A percentile compares a stretch with the other conserved stretches of the same genome.
Evolutionary conservation across 1,140 invertebrate genomes (phyloP).

Genomic region (Stegodyphus dumicola): DNA sequence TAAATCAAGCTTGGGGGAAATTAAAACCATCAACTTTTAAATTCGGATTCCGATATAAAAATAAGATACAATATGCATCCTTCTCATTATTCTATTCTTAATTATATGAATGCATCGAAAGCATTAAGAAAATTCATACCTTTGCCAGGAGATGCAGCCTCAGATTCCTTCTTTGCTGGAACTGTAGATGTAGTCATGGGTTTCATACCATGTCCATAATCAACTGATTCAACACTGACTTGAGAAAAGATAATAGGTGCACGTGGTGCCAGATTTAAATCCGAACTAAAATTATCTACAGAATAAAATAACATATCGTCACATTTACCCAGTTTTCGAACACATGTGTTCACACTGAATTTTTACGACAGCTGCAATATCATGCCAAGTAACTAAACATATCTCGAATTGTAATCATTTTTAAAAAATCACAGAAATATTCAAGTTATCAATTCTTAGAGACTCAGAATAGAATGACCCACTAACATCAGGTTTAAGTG

Average conservation of each 20-base stretch:
- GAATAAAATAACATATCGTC: constrained; percentile 22
- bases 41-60: too few relatives aligned
- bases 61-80: too few relatives aligned
- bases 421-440: too few relatives aligned
- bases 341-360: neutral
- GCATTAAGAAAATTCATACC: constrained; percentile 14
- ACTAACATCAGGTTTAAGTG: too few relatives aligned
- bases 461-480: too few relatives aligned
- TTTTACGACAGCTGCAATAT: neutral
- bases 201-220: constrained; percentile 54
- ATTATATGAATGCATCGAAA: neutral
- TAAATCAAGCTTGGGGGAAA: too few relatives aligned
- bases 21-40: too few relatives aligned
- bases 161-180: constrained; percentile 4
- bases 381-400: neutral
- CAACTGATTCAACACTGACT: constrained; percentile 52
- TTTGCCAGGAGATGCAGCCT: constrained; percentile 25
- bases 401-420: too few relatives aligned
- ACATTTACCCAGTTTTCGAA: constrained; percentile 6
- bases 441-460: too few relatives aligned
- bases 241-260: constrained; percentile 44
- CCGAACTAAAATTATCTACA: constrained; percentile 52
- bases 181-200: constrained; percentile 10
- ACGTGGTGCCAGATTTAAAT: constrained; percentile 14
- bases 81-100: too few relatives aligned